phyloP scores from a whole-genome alignment of 2,113 vertebrate species.

The Malaclemys terrapin region DNA sequence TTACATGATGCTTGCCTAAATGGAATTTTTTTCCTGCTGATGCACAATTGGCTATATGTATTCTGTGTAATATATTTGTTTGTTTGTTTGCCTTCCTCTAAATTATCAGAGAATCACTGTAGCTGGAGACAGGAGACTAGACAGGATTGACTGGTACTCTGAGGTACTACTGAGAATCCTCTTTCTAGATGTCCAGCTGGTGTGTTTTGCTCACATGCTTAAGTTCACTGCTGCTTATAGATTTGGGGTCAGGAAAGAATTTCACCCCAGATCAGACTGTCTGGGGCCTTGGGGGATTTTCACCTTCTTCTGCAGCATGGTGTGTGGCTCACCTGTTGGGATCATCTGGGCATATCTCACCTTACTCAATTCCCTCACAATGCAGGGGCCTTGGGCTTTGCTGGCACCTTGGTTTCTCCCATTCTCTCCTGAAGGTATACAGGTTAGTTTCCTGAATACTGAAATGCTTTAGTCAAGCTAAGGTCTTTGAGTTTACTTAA shows the following conservation, averaged over 20 bases:
- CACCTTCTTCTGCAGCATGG: too few relatives aligned
- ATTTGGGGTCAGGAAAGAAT: neutral
- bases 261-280: neutral
- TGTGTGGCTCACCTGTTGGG: neutral
- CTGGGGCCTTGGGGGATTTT: neutral
- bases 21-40: neutral
- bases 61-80: neutral
- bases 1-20: neutral
- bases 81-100: neutral
- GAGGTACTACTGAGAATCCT: neutral
- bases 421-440: neutral
- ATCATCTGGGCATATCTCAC: neutral
- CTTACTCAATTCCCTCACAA: neutral
- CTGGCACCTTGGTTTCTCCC: neutral
- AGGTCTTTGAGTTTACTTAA: neutral
- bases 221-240: neutral
- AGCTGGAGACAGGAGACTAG: neutral
- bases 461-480: neutral
- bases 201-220: neutral
- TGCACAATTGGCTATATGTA: neutral
- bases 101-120: neutral
- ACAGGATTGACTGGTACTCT: neutral
- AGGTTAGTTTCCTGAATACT: neutral
- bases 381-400: neutral
- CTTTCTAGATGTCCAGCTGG: neutral